Evolutionary conservation across 2,113 vertebrate genomes (phyloP), one percentile per base, ranked within the genome.

Genomic region (Xiphophorus couchianus): DNA sequence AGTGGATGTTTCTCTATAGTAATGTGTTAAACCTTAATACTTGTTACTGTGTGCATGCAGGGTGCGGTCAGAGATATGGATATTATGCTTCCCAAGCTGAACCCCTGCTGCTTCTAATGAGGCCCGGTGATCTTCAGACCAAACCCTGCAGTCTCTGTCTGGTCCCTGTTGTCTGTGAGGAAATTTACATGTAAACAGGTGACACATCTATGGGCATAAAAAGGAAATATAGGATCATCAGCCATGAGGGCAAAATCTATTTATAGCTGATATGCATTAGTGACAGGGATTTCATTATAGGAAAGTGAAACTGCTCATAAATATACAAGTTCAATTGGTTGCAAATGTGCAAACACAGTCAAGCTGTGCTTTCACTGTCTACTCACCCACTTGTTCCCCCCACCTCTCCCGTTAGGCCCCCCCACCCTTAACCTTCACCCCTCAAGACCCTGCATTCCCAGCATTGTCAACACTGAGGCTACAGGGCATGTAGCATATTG

Each of bases 81-180:
- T 51, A 60, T 70, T 78, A 51, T 85, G 80, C 84, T 89, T 90
- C 88, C 84, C 83, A 84, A 86, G 88, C 82, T 64, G 82, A 87
- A 69, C 74, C 81, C 93, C 92, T 77, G 93, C 92, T 92, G 93
- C 78, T 92, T 54, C 79, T 75, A 82, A 87, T 90, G 94, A 92
- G 92, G 92, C 93, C 92, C 92, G 84, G 76, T 73, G 76, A 73
- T 88, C 82, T 86, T 66, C 78, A 69, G 82, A 70, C 74, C 79
- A 69, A 83, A 87, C 88, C 90, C 84, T 83, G 75, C 48, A 75
- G 79, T 82, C 78, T 81, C 61, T 87, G 89, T 86, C 74, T 87
- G 73, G 51, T 58, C 73, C 83, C 85, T 78, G 79, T 75, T 83
- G 83, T 85, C 86, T 85, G 73, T 69, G 61, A 87, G 67, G 31